phyloP scores from a whole-genome alignment of 2,888 invertebrate genomes.

The Harmothoe impar region DNA sequence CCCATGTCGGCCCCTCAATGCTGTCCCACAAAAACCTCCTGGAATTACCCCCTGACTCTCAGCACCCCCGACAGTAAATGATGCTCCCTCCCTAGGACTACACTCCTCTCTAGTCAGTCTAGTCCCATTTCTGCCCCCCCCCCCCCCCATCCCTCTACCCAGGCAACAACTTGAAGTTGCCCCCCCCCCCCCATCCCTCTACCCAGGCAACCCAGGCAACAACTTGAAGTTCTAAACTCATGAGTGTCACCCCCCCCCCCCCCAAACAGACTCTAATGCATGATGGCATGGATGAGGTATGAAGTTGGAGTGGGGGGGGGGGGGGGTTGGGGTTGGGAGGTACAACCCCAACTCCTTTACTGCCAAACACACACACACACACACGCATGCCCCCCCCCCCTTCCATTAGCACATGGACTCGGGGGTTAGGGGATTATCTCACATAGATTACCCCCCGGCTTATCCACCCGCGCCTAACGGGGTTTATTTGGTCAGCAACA shows the following conservation, averaged over 20 bases:
- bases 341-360: background rate
- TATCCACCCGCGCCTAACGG: slow-evolving; percentile 4
- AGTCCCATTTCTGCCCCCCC: background rate
- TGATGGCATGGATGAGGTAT: too few relatives aligned
- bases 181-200: background rate
- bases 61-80: background rate
- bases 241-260: background rate
- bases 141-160: background rate
- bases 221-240: too few relatives aligned
- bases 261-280: background rate
- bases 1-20: too few relatives aligned
- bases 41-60: too few relatives aligned
- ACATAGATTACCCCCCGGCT: background rate
- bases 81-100: background rate
- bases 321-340: background rate
- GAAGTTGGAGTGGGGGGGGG: background rate
- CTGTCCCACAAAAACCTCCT: too few relatives aligned
- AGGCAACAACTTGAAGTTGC: too few relatives aligned
- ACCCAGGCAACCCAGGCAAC: too few relatives aligned
- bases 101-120: background rate
- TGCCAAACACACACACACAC: background rate
- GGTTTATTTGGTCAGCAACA: background rate
- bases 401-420: background rate
- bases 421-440: slow-evolving; percentile 4
- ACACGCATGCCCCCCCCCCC: too few relatives aligned